Conservation (phyloP, 2,797 vertebrate species). For the Microctenopoma lineatum region DNA sequence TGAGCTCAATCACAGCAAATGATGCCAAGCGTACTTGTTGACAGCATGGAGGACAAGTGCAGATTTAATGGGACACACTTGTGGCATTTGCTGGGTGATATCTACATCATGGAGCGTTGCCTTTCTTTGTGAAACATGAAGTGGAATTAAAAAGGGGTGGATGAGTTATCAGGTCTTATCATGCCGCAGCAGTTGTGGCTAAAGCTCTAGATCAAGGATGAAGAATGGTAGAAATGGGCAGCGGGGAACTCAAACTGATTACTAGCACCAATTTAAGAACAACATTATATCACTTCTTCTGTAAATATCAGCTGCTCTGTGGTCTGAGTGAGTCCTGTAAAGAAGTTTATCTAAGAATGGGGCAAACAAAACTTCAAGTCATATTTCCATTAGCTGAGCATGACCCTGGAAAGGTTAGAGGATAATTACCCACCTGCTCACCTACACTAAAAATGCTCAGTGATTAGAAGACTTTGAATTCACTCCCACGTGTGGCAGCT, state of each 20-base stretch:
- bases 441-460: conserved; percentile 3
- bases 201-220: conserved; percentile 32
- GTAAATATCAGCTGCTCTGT: conserved; percentile 20
- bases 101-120: conserved; percentile 56
- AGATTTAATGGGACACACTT: conserved; percentile 67
- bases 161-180: conserved; percentile 24
- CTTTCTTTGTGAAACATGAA: conserved; percentile 53
- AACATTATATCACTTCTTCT: conserved; percentile 18
- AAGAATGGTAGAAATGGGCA: conserved; percentile 14
- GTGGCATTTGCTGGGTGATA: conserved; percentile 55
- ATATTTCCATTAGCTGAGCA: not conserved
- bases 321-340: not conserved
- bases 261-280: conserved; percentile 16
- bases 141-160: conserved; percentile 39
- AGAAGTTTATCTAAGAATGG: conserved; percentile 1
- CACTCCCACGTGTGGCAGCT: conserved; percentile 4
- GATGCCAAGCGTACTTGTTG: conserved; percentile 70
- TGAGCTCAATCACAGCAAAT: conserved; percentile 59
- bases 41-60: conserved; percentile 68
- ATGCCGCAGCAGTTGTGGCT: conserved; percentile 16
- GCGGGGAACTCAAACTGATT: conserved; percentile 12
- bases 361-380: conserved; percentile 2
- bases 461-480: conserved; percentile 18
- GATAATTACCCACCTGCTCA: conserved; percentile 15
- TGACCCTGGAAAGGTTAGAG: conserved; percentile 17